Evolutionary conservation across 2,888 invertebrate genomes (phyloP).

Genomic region (Eupithecia vulgata): DNA sequence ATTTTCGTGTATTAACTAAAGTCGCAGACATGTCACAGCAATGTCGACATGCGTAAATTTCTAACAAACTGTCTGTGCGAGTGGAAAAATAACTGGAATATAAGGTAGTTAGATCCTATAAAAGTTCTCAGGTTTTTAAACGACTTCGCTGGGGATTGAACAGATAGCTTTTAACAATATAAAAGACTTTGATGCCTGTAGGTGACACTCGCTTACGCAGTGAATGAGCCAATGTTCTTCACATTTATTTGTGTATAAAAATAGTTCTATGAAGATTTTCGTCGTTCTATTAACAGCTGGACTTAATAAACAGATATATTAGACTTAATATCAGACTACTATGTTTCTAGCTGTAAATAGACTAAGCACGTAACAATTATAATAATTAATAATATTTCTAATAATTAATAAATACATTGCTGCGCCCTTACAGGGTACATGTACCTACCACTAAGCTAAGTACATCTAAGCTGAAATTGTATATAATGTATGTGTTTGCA

Average conservation of each 20-base stretch:
- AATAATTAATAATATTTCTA: too few relatives aligned
- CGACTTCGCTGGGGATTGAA: neutral
- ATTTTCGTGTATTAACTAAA: neutral
- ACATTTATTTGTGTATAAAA: neutral
- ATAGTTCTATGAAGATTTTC: neutral
- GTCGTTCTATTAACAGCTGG: neutral
- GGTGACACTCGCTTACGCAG: neutral
- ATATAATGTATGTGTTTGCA: too few relatives aligned
- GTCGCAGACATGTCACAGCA: neutral
- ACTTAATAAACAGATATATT: too few relatives aligned
- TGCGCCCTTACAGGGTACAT: too few relatives aligned
- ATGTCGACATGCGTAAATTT: neutral
- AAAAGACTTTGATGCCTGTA: neutral
- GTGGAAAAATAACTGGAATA: neutral
- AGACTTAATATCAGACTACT: too few relatives aligned
- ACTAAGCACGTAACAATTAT: too few relatives aligned
- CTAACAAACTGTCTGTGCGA: neutral
- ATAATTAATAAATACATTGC: too few relatives aligned
- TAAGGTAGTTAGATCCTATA: neutral
- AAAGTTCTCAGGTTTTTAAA: neutral
- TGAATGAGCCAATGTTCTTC: neutral
- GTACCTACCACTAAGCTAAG: too few relatives aligned
- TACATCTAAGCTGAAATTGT: too few relatives aligned
- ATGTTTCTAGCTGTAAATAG: too few relatives aligned
- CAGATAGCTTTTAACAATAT: neutral